phyloP scores from a whole-genome alignment of 2,888 invertebrate genomes.

The Microplitis manilae region DNA sequence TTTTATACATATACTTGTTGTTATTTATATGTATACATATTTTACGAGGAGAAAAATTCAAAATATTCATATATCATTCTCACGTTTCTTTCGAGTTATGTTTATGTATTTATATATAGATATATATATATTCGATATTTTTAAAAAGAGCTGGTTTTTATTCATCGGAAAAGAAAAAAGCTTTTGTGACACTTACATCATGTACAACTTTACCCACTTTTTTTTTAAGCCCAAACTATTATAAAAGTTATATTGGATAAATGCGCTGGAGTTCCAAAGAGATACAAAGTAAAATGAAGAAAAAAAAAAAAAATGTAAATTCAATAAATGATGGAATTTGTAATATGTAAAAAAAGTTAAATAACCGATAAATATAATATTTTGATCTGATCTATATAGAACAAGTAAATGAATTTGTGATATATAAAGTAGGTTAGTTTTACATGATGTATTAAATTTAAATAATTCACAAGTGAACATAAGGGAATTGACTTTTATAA shows the following conservation, averaged over 20 bases:
- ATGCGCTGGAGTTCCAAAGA: neutral
- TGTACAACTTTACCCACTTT: neutral
- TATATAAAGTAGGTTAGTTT: neutral
- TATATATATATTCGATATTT: conserved; percentile 5
- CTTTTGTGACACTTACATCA: neutral
- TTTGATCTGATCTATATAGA: too few relatives aligned
- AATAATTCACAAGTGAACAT: neutral
- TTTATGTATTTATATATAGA: neutral
- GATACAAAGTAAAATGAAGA: too few relatives aligned
- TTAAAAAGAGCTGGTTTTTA: conserved; percentile 9
- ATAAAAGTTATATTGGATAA: neutral
- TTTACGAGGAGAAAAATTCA: conserved; percentile 16
- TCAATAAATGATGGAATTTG: too few relatives aligned
- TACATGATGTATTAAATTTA: neutral
- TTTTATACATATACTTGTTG: conserved; percentile 17
- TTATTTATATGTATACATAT: conserved; percentile 22
- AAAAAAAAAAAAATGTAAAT: too few relatives aligned
- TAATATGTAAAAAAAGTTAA: too few relatives aligned
- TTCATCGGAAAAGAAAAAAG: conserved; percentile 18
- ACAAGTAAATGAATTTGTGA: too few relatives aligned
- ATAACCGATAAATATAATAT: too few relatives aligned
- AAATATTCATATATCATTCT: conserved; percentile 20
- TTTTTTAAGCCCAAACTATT: neutral
- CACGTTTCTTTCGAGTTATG: neutral
- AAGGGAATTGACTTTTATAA: neutral